These are phyloP conservation scores for Rhyacophila brunnea DNA, from an alignment of 1,140 invertebrate species.

Conservation along the genomic window DNA sequence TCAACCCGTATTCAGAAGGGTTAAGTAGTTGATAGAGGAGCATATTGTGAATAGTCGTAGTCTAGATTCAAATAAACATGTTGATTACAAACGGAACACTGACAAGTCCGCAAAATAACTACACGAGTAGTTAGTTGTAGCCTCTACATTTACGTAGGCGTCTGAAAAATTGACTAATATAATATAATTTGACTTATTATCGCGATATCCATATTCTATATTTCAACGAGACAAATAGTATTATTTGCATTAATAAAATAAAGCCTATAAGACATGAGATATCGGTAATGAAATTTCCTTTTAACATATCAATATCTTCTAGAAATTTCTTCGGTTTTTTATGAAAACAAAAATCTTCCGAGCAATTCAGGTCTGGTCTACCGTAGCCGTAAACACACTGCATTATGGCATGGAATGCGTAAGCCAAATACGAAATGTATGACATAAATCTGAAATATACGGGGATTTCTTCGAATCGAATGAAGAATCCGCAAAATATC, in stretches of 20 bases:
- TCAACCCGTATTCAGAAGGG: too few relatives aligned
- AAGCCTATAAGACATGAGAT: conserved; percentile 73
- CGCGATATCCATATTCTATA: conserved; percentile 42
- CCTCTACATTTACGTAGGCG: too few relatives aligned
- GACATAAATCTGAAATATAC: conserved; percentile 69
- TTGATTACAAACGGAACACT: too few relatives aligned
- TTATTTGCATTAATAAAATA: conserved; percentile 46
- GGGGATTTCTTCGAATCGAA: conserved; percentile 74
- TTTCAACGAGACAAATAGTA: conserved; percentile 43
- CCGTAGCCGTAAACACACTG: conserved; percentile 72
- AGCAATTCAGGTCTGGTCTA: conserved; percentile 58
- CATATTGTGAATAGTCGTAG: too few relatives aligned
- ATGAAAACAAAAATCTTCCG: conserved; percentile 49
- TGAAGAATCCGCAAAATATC: conserved; percentile 82
- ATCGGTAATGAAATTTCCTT: conserved; percentile 64
- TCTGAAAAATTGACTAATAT: too few relatives aligned
- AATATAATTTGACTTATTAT: too few relatives aligned
- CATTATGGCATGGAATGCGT: conserved; percentile 75
- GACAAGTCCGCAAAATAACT: too few relatives aligned
- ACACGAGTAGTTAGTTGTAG: too few relatives aligned
- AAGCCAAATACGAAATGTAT: conserved; percentile 76
- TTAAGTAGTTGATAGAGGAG: too few relatives aligned
- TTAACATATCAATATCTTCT: conserved; percentile 47
- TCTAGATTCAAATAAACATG: too few relatives aligned
- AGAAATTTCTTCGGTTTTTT: conserved; percentile 48